Conservation (phyloP, 2,113 vertebrate species). For the Phyllostomus hastatus region DNA sequence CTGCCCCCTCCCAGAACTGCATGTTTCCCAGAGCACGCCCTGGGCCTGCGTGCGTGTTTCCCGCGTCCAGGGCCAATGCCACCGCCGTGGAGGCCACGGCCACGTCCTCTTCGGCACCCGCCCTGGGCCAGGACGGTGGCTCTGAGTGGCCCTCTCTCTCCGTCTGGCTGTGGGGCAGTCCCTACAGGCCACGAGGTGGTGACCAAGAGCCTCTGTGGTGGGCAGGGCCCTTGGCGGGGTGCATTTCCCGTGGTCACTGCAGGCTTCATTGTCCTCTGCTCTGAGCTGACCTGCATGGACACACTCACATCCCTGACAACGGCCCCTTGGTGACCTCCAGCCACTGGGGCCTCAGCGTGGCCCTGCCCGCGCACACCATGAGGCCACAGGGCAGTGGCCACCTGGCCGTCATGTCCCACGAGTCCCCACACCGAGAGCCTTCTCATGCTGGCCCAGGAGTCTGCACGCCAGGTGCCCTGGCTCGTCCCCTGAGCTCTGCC, state of each 20-base stretch:
- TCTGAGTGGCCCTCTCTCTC: too few relatives aligned
- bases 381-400: accelerated
- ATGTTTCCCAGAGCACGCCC: too few relatives aligned
- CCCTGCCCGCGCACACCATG: accelerated
- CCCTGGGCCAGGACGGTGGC: too few relatives aligned
- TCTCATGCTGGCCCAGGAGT: accelerated
- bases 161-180: background rate
- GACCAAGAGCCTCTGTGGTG: too few relatives aligned
- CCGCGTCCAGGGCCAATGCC: too few relatives aligned
- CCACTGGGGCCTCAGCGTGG: accelerated
- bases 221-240: background rate
- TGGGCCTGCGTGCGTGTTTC: too few relatives aligned
- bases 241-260: accelerated
- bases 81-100: too few relatives aligned
- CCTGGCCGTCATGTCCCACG: accelerated
- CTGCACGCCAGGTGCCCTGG: too few relatives aligned
- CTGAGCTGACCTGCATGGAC: accelerated
- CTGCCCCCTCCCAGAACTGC: accelerated
- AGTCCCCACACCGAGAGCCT: accelerated
- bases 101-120: too few relatives aligned
- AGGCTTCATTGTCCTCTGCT: accelerated
- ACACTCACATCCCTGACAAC: background rate
- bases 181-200: accelerated
- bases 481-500: background rate
- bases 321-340: background rate